Base-by-base conservation (phyloP, 1,140 invertebrate species). In the Drosophila truncata region DNA sequence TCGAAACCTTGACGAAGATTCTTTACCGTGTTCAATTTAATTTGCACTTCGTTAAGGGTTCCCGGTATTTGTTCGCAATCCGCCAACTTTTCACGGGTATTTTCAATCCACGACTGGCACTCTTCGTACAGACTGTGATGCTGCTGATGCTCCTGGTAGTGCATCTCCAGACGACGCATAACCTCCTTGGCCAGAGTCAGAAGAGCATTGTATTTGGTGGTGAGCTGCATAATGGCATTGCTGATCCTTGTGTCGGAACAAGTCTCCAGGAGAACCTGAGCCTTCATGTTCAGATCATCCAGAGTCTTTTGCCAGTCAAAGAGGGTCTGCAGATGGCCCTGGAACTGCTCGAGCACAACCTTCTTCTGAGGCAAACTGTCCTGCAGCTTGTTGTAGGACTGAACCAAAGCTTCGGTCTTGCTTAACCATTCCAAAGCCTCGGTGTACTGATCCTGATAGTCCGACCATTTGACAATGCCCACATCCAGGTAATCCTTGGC, bases 281-380 rank as follows among this genome's bases (percentile, higher is more conserved):
- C 98, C 85, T 96, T 96, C 94, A 98, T 96, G 88, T 98, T 98
- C n/a, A 99, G 93, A 75, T 96, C 95, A 92, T 99, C 98, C 33
- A 99, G 93, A 80, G 98, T 97, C 49, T 96, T 96, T 93, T 99
- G 98, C 97, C 98, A 99, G 78, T 98, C 97, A 85, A 98, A 98
- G 16, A 99, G 94, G 3, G 95, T 97, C 94, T 99, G 97, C 55
- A 99, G 94, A 87, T 98, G 96, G 33, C 95, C 95, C 94, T 98
- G 97, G 94, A 98, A 98, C 85, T 98, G 95, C 93, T 98, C 97
- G 37, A 99, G 93, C 61, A 97, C 96, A 49, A 96, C 95, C 93
- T 97, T 96, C 94, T 99, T 99, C 65, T 97, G 96, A 82, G 96
- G 96, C n/a, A 98, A 94, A 91, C 96, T 97, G 81, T 97, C 96